phyloP scores from a whole-genome alignment of 2,113 vertebrate genomes.

The Cyprinodon variegatus region DNA sequence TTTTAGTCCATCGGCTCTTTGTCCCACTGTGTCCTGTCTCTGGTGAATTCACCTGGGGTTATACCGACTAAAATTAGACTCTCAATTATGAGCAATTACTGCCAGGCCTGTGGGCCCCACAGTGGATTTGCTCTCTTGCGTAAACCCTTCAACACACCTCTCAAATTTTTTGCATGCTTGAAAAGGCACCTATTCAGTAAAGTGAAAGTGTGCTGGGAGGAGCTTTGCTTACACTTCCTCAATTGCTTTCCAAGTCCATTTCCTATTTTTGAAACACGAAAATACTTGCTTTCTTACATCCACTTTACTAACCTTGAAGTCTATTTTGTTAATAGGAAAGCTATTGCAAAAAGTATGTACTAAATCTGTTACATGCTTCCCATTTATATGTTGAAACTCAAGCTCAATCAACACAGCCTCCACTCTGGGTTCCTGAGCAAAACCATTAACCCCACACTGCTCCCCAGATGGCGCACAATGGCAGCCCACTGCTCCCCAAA shows the following conservation, averaged over 20 bases:
- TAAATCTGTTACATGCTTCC: slow-evolving; percentile 25
- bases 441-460: too few species aligned
- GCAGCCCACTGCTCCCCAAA: too few species aligned
- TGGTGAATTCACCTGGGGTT: slow-evolving; percentile 80
- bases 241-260: slow-evolving; percentile 35
- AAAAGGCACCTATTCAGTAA: slow-evolving; percentile 51
- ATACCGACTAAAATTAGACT: slow-evolving; percentile 78
- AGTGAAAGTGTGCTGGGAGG: slow-evolving; percentile 53
- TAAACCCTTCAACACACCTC: slow-evolving; percentile 51
- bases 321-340: slow-evolving; percentile 25
- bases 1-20: slow-evolving; percentile 65
- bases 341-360: slow-evolving; percentile 23
- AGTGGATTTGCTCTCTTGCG: slow-evolving; percentile 66
- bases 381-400: slow-evolving; percentile 5
- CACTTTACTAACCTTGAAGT: slow-evolving; percentile 16
- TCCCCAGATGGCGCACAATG: too few species aligned
- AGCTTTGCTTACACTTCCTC: slow-evolving; percentile 56
- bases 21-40: slow-evolving; percentile 75
- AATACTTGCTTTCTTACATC: slow-evolving; percentile 1
- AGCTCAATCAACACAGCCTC: slow-evolving; percentile 1
- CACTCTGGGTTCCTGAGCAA: too few species aligned
- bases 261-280: slow-evolving; percentile 26
- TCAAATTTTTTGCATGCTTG: slow-evolving; percentile 22
- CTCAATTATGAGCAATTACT: slow-evolving; percentile 82
- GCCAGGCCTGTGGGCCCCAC: slow-evolving; percentile 72